Percentiles rank a stretch among this genome's conserved stretches.
These are phyloP conservation scores for Popillia japonica DNA, from an alignment of 1,140 invertebrate genomes.

Conservation along the genomic window DNA sequence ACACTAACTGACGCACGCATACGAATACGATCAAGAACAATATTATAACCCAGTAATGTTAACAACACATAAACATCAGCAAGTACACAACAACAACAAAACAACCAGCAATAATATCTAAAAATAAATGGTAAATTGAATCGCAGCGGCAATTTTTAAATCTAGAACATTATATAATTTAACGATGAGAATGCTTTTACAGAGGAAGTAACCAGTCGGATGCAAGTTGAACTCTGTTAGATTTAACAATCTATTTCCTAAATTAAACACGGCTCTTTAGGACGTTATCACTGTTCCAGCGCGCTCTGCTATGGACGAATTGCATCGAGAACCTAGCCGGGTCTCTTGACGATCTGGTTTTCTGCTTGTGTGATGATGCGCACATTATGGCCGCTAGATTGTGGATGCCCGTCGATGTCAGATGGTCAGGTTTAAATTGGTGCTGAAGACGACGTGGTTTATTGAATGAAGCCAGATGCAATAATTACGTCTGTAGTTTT, in stretches of 20 bases:
- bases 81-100: neutral
- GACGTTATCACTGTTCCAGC: slow-evolving; percentile 43
- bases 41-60: neutral
- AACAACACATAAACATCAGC: neutral
- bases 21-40: neutral
- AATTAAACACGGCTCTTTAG: slow-evolving; percentile 59
- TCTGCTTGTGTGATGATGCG: too few relatives aligned
- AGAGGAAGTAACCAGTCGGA: slow-evolving; percentile 61
- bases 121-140: slow-evolving; percentile 48
- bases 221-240: slow-evolving; percentile 60
- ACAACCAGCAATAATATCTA: slow-evolving; percentile 32
- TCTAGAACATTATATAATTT: slow-evolving; percentile 61
- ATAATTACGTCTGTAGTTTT: too few relatives aligned
- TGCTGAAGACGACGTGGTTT: too few relatives aligned
- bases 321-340: neutral
- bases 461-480: too few relatives aligned
- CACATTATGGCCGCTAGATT: too few relatives aligned
- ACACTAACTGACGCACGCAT: neutral
- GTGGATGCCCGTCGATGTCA: too few relatives aligned
- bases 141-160: slow-evolving; percentile 59
- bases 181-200: slow-evolving; percentile 60
- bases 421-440: too few relatives aligned
- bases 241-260: slow-evolving; percentile 63
- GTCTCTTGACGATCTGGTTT: too few relatives aligned
- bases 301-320: slow-evolving; percentile 7